These are phyloP conservation scores for Drosophila erecta DNA, from an alignment of 1,140 invertebrate species.

Conservation along the genomic window DNA sequence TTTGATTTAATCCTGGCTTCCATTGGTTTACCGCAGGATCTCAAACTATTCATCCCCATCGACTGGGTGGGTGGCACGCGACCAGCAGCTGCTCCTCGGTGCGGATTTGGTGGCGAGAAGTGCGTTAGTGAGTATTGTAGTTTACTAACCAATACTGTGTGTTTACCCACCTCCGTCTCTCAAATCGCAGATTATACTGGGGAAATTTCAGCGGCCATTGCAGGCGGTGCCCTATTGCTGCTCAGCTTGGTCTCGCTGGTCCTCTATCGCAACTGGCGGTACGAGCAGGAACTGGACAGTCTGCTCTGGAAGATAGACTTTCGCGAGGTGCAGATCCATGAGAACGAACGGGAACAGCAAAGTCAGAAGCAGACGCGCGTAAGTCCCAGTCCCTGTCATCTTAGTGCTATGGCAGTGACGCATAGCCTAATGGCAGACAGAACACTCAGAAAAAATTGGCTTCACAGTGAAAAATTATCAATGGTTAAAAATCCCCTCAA, in stretches of 20 bases:
- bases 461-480: not conserved
- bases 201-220: conserved; percentile 92
- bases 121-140: conserved; percentile 90
- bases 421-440: not conserved
- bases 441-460: not conserved
- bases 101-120: conserved; percentile 96
- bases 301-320: conserved; percentile 98
- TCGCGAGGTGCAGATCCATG: conserved; percentile 91
- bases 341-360: conserved; percentile 85
- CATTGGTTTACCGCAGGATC: conserved; percentile 85
- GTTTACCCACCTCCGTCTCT: not conserved
- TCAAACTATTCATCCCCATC: conserved; percentile 89
- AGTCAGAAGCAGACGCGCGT: conserved; percentile 85
- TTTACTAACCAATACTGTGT: not conserved
- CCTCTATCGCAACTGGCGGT: conserved; percentile 95
- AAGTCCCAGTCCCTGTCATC: conserved; percentile 36
- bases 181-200: conserved; percentile 89
- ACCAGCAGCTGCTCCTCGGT: conserved; percentile 96
- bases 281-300: conserved; percentile 97
- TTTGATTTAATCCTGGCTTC: conserved; percentile 4
- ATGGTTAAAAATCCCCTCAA: not conserved
- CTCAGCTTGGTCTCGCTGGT: conserved; percentile 89
- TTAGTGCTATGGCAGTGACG: conserved; percentile 1
- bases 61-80: conserved; percentile 91
- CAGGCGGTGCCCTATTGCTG: conserved; percentile 90